phyloP scores from a whole-genome alignment of 2,888 invertebrate genomes.

The Siphlonurus alternatus region DNA sequence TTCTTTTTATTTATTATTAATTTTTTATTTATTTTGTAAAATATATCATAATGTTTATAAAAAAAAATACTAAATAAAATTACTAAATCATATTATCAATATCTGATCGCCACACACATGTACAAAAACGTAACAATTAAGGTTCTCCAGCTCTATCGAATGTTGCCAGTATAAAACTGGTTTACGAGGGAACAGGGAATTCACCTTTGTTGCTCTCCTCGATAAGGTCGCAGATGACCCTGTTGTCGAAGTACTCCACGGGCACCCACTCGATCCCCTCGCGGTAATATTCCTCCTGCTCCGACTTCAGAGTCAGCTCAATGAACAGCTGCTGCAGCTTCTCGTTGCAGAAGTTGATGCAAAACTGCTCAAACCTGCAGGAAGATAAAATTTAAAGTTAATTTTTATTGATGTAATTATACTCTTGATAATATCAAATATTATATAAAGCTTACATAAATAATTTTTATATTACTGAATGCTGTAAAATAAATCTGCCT shows the following conservation, averaged over 20 bases:
- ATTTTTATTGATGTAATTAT: slow-evolving; percentile 18
- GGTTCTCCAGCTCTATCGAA: no score
- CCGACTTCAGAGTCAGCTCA: slow-evolving; percentile 73
- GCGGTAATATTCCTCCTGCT: slow-evolving; percentile 79
- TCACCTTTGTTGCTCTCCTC: slow-evolving; percentile 74
- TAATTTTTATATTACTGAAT: background rate
- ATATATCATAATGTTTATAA: no score
- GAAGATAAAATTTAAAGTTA: no score
- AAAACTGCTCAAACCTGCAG: slow-evolving; percentile 71
- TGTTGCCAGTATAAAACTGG: no score
- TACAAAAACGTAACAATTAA: no score
- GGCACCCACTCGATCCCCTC: slow-evolving; percentile 88
- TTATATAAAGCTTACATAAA: background rate
- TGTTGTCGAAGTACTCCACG: slow-evolving; percentile 81
- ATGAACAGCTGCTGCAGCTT: slow-evolving; percentile 89
- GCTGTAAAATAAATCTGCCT: no score
- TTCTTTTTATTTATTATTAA: no score
- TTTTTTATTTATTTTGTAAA: no score
- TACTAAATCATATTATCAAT: no score
- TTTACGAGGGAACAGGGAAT: no score
- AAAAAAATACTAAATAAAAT: no score
- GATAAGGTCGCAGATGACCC: slow-evolving; percentile 81
- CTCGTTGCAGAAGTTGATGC: slow-evolving; percentile 92
- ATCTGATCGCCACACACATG: no score
- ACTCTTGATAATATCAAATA: background rate